Base-by-base conservation (phyloP, 2,113 vertebrate species). In the Nerophis ophidion region DNA sequence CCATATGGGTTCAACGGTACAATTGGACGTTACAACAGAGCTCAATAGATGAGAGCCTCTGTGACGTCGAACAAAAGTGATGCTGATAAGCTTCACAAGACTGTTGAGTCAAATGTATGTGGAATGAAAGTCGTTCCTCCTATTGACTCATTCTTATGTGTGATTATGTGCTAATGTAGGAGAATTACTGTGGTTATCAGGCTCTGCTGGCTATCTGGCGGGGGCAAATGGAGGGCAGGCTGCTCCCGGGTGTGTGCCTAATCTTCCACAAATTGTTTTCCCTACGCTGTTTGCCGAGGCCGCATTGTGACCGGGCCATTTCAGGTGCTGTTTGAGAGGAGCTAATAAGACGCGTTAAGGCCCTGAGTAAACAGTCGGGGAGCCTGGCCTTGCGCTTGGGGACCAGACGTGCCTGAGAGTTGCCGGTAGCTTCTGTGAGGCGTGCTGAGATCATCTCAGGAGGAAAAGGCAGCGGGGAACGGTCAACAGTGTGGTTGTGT, bases 201-300 rank as follows among this genome's bases (percentile, higher is more conserved):
- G 79, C 80, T 85, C 77, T 75, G 77, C 71, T 81, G 67, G 72
- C 75, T 81, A 83, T 86, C 82, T 84, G 64, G 17, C 19, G 58
- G 26, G 88, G 84, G 79, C 86, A 87, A 78, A 87, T 73, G 88
- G 67, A 74, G 85, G 84, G 82, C 77, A 89, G 82, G 84, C 75
- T 61, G 68, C 87, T 84, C 87, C 81, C 83, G 79, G 73, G 77
- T 86, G 78, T 89, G 86, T 88, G 88, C 87, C 85, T 90, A 87
- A 89, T 89, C 87, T 89, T 78, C 80, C 76, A 61, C 77, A 88
- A 89, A 90, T 89, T 82, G 86, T 86, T 86, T 84, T 84, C 76
- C 72, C 65, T 74, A 73, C 84, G 77, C 57, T 83, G 80, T 87
- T 87, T 83, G 82, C 69, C 19, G 71, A 77, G 74, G 72, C 76